A percentile compares a stretch with the other conserved stretches of the same genome.
Conservation (phyloP, 2,113 vertebrate species). For the Gadus chalcogrammus region DNA sequence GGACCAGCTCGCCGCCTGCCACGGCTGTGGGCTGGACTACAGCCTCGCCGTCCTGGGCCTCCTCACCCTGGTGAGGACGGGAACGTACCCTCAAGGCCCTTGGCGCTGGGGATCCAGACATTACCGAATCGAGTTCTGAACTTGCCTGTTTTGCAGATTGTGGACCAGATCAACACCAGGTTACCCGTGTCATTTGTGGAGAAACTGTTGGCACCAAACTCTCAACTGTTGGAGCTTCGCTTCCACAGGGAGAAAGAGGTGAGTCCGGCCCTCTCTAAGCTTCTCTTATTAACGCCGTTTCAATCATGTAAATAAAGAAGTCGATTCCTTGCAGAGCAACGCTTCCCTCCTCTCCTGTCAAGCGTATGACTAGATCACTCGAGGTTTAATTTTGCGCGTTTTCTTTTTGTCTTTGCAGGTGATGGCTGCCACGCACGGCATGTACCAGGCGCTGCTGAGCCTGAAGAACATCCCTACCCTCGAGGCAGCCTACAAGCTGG, state of each 20-base stretch:
- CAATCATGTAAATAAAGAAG: too few relatives aligned
- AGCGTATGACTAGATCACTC: too few relatives aligned
- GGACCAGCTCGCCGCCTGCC: conserved; percentile 90
- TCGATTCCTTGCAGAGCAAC: too few relatives aligned
- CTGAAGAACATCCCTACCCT: conserved; percentile 97
- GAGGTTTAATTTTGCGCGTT: neutral
- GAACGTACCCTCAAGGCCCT: too few relatives aligned
- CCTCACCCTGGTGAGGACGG: conserved; percentile 84
- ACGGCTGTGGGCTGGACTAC: conserved; percentile 89
- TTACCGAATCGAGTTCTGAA: too few relatives aligned
- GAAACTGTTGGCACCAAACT: conserved; percentile 89
- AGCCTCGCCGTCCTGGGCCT: conserved; percentile 92
- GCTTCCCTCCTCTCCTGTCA: too few relatives aligned
- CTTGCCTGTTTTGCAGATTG: conserved; percentile 75
- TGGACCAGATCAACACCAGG: conserved; percentile 98
- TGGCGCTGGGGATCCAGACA: too few relatives aligned
- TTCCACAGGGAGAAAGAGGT: conserved; percentile 93
- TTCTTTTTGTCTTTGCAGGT: conserved; percentile 70
- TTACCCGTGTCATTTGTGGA: conserved; percentile 92
- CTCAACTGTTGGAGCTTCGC: conserved; percentile 88
- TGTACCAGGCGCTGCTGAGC: conserved; percentile 92
- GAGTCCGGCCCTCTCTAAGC: conserved; percentile 18
- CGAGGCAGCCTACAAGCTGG: conserved; percentile 96
- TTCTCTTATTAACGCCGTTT: neutral
- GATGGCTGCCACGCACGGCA: conserved; percentile 83